Percentiles rank a stretch among this genome's conserved stretches.
Conservation (phyloP, 2,113 vertebrate genomes). For the Eclectus roratus region DNA sequence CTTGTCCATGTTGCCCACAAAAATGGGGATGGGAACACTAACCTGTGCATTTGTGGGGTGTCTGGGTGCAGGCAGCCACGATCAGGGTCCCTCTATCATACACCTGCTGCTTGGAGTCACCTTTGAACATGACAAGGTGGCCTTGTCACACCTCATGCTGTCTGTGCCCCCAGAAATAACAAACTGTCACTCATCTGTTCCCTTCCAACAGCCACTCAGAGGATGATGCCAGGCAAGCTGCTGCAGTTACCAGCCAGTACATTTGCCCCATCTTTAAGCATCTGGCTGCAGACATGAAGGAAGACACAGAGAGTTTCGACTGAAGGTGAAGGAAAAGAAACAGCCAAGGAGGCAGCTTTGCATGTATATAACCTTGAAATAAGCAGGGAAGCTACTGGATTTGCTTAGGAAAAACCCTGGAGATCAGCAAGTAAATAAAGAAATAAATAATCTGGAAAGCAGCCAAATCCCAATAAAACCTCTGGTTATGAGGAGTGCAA, state of each 20-base stretch:
- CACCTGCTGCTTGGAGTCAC: not conserved
- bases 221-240: conserved; percentile 45
- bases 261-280: conserved; percentile 13
- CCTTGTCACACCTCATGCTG: not conserved
- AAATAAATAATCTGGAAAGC: not conserved
- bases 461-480: not conserved
- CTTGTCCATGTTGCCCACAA: not conserved
- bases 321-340: not conserved
- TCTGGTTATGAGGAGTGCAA: not conserved
- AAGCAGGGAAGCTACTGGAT: not conserved
- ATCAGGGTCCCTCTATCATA: not conserved
- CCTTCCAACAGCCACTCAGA: not conserved
- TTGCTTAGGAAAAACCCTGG: not conserved
- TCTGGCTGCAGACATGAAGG: not conserved
- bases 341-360: not conserved
- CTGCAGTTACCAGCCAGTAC: conserved; percentile 1
- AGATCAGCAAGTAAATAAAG: not conserved
- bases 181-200: not conserved
- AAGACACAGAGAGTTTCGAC: not conserved
- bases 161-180: not conserved
- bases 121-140: not conserved
- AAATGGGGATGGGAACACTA: not conserved
- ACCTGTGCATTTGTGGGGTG: not conserved
- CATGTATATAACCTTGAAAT: not conserved
- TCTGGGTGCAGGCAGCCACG: not conserved